Base-by-base conservation (phyloP, 2,113 vertebrate genomes). In the Falcunculus frontatus region DNA sequence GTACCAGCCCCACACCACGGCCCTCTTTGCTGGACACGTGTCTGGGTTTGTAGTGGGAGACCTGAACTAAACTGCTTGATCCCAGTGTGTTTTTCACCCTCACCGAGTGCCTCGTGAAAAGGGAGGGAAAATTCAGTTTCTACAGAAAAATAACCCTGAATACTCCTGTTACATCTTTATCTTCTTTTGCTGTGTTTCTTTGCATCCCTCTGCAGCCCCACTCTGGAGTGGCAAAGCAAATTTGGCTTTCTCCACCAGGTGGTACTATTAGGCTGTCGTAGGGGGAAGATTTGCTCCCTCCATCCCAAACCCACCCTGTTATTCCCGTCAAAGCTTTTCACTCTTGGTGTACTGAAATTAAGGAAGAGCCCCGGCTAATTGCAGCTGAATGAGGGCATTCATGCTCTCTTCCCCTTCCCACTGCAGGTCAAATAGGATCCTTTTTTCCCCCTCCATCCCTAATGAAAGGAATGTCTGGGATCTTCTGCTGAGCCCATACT, bases 181-280 rank as follows among this genome's bases (percentile, higher is more conserved):
- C 20, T 25, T 47, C 21, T 39, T 27, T 33, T 3, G 0, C 2
- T 16, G n/a, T 3, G 0, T 16, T 59, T 37, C 39, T 49, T 39
- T 29, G 17, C 56, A 30, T 29, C 25, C 33, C 19, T 27, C 16
- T 8, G 63, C 76, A 47, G 55, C n/a, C 26, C 33, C 10, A 3
- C 11, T 47, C 60, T 6, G 73, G 46, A 50, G 77, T 33, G 11
- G 44, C 33, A 30, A 65, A 78, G 81, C 81, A 68, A 64, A 37
- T 60, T 47, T 76, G 74, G 13, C 8, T 89, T 84, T 81, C 26
- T 89, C 89, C 97, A 94, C 19, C 89, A 96, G 97, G 64, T 94
- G 97, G 96, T 94, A 83, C 50, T 95, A 44, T 96, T 96, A 44
- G 53, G 47, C 95, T 93, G 87, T 8, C 7, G 6, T 44, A n/a